Conservation (phyloP, 2,113 vertebrate species). For the Penelope pileata region DNA sequence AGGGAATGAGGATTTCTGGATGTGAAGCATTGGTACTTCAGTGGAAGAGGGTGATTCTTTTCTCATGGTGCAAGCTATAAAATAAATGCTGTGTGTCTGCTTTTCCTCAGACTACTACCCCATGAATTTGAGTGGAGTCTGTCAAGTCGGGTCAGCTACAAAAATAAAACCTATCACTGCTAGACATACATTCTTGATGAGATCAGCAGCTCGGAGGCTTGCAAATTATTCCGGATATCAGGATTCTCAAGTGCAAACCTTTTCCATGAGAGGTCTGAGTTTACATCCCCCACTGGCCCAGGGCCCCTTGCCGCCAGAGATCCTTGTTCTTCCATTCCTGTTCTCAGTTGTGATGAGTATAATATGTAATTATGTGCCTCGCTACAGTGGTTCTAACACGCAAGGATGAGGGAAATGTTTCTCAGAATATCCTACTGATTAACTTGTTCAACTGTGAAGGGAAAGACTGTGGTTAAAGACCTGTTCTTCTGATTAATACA, state of each 20-base stretch:
- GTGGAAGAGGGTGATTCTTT: neutral
- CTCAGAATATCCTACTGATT: neutral
- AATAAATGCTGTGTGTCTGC: conserved; percentile 9
- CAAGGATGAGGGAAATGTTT: neutral
- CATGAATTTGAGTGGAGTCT: conserved; percentile 34
- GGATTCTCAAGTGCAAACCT: neutral
- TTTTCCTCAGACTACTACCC: neutral
- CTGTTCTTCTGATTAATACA: neutral
- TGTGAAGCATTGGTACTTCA: neutral
- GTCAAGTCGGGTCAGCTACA: conserved; percentile 4
- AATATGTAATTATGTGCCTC: neutral
- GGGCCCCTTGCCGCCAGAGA: neutral
- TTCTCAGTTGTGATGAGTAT: neutral
- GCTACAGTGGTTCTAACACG: neutral
- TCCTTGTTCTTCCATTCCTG: neutral
- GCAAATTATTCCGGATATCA: neutral
- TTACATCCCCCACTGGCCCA: neutral
- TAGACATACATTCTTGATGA: neutral
- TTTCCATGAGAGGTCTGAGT: neutral
- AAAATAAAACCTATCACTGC: neutral
- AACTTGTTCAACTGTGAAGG: neutral
- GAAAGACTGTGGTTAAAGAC: neutral
- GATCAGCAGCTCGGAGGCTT: neutral
- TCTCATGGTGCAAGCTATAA: neutral
- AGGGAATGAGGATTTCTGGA: neutral